These are phyloP conservation scores for Platysternon megacephalum DNA, from an alignment of 2,113 vertebrate genomes.

Conservation along the genomic window DNA sequence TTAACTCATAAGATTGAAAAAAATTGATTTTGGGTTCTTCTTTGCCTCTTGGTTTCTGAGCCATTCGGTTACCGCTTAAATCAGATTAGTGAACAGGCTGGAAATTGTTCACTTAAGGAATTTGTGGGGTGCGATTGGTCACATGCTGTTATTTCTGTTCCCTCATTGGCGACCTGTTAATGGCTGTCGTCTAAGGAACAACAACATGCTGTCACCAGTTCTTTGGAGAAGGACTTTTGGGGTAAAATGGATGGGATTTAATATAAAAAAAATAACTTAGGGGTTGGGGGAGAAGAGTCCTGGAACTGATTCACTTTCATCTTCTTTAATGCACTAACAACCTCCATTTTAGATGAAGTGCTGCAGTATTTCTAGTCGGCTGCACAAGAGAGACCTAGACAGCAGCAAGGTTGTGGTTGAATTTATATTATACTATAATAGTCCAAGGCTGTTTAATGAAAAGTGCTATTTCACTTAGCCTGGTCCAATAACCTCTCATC, in stretches of 20 bases:
- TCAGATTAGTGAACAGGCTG: too few species aligned
- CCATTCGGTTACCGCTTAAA: too few species aligned
- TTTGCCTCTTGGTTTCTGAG: too few species aligned
- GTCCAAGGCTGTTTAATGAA: too few species aligned
- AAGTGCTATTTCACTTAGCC: not conserved
- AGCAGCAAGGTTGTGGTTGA: not conserved
- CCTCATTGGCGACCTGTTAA: not conserved
- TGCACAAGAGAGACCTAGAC: not conserved
- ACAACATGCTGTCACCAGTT: not conserved
- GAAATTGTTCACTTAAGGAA: too few species aligned
- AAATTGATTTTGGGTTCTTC: too few species aligned
- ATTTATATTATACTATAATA: too few species aligned
- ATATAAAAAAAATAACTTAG: not conserved
- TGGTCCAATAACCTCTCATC: not conserved
- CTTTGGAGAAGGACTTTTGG: not conserved
- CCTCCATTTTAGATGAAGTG: not conserved
- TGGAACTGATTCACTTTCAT: too few species aligned
- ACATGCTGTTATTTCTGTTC: too few species aligned
- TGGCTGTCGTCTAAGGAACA: not conserved
- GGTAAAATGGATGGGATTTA: not conserved
- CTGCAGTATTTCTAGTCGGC: not conserved
- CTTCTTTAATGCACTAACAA: not conserved
- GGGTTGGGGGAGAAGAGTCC: too few species aligned
- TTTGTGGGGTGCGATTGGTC: too few species aligned
- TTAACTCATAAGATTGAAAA: too few species aligned